Evolutionary conservation across 2,113 vertebrate species (phyloP).

Genomic region (Dicaeum eximium): DNA sequence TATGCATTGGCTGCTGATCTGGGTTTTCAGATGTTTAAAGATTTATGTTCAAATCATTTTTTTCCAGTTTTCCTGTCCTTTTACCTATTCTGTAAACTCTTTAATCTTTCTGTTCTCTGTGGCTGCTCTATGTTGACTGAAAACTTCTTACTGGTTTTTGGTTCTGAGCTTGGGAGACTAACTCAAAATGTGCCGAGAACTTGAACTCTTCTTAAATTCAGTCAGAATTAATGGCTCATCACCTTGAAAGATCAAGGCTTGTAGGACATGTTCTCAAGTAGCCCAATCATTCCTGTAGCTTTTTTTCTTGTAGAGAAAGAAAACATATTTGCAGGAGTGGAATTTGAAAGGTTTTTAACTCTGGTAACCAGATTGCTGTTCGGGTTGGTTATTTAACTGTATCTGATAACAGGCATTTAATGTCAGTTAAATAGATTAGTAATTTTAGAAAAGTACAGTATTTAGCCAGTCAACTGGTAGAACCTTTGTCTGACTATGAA

Average conservation of each 20-base stretch:
- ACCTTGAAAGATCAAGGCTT: neutral
- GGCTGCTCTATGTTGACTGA: neutral
- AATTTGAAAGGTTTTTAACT: neutral
- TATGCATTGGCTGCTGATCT: slow-evolving; percentile 3
- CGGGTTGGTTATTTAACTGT: neutral
- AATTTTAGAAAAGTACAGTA: neutral
- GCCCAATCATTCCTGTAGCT: neutral
- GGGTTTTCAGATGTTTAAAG: slow-evolving; percentile 53
- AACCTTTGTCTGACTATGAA: neutral
- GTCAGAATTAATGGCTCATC: neutral
- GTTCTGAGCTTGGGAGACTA: neutral
- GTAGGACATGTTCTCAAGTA: neutral
- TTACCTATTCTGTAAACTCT: neutral
- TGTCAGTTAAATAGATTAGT: neutral
- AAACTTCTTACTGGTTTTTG: neutral
- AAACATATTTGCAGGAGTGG: neutral
- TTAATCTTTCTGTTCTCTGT: neutral
- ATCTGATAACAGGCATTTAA: neutral
- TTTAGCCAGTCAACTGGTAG: neutral
- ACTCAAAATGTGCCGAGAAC: neutral
- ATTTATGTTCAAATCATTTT: slow-evolving; percentile 65
- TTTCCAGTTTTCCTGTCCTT: neutral
- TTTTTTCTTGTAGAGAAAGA: neutral
- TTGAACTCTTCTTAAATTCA: neutral
- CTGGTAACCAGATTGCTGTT: neutral